Conservation (phyloP, 2,797 vertebrate genomes). For the Alfaro cultratus region DNA sequence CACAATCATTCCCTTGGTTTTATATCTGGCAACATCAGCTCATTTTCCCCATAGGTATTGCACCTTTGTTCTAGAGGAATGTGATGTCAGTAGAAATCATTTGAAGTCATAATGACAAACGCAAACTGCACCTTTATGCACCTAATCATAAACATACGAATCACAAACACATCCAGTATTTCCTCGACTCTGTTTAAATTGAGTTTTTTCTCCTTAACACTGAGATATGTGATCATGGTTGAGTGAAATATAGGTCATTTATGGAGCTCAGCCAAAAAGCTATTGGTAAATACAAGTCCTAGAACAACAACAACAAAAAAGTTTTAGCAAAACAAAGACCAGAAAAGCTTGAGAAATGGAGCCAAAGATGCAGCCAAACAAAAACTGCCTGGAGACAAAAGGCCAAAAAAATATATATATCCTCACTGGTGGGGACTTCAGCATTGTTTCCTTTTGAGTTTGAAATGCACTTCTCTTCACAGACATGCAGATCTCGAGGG, state of each 20-base stretch:
- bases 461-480: conserved; percentile 65
- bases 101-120: background rate
- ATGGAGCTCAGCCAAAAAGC: conserved; percentile 12
- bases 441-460: conserved; percentile 46
- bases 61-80: background rate
- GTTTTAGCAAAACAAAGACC: conserved; percentile 11
- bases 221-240: rapidly evolving
- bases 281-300: conserved; percentile 5
- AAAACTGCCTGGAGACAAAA: conserved; percentile 51
- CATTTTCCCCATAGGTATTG: background rate
- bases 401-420: conserved; percentile 16
- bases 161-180: background rate
- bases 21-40: background rate
- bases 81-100: background rate
- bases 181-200: background rate
- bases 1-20: background rate
- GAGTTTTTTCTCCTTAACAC: background rate
- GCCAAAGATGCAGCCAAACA: conserved; percentile 29
- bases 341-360: conserved; percentile 14
- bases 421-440: conserved; percentile 39
- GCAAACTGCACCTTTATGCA: background rate
- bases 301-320: background rate
- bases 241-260: background rate
- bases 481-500: conserved; percentile 67
- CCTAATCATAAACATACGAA: background rate